A percentile compares a stretch with the other conserved stretches of the same genome.
phyloP scores from a whole-genome alignment of 2,113 vertebrate genomes.

The Elanoides forficatus region DNA sequence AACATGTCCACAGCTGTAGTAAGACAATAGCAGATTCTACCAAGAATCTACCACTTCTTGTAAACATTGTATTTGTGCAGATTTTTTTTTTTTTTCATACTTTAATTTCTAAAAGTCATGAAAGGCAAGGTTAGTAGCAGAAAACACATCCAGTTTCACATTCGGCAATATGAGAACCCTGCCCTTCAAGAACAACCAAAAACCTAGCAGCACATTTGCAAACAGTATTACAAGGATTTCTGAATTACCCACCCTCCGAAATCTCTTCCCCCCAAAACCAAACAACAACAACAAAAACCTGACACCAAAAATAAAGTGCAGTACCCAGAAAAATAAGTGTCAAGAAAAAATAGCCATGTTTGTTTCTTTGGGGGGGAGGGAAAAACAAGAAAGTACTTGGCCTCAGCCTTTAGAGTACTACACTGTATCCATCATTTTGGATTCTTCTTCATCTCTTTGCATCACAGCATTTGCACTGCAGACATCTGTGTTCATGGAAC shows the following conservation, averaged over 20 bases:
- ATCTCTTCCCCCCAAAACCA: not conserved
- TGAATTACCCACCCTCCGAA: conserved; percentile 64
- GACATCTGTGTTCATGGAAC: conserved; percentile 75
- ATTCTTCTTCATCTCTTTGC: conserved; percentile 90
- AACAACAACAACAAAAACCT: conserved; percentile 48
- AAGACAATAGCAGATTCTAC: conserved; percentile 72
- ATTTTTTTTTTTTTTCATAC: conserved; percentile 66
- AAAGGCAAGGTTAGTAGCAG: conserved; percentile 81
- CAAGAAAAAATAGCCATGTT: conserved; percentile 76
- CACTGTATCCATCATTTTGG: conserved; percentile 93
- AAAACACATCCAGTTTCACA: conserved; percentile 76
- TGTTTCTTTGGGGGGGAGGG: conserved; percentile 59
- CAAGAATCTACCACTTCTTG: conserved; percentile 72
- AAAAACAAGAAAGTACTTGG: conserved; percentile 30
- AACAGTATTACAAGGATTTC: conserved; percentile 65
- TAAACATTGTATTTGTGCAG: conserved; percentile 81
- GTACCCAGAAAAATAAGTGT: conserved; percentile 85
- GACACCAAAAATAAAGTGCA: conserved; percentile 91
- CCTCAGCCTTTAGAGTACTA: conserved; percentile 73
- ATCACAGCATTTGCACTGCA: conserved; percentile 78
- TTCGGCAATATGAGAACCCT: conserved; percentile 70
- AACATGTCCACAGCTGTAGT: conserved; percentile 63
- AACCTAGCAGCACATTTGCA: conserved; percentile 80
- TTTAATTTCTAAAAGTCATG: conserved; percentile 72
- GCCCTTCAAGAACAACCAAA: conserved; percentile 65